Evolutionary conservation across 2,888 invertebrate species (phyloP).

Genomic region (Sphaeridia pumilis): DNA sequence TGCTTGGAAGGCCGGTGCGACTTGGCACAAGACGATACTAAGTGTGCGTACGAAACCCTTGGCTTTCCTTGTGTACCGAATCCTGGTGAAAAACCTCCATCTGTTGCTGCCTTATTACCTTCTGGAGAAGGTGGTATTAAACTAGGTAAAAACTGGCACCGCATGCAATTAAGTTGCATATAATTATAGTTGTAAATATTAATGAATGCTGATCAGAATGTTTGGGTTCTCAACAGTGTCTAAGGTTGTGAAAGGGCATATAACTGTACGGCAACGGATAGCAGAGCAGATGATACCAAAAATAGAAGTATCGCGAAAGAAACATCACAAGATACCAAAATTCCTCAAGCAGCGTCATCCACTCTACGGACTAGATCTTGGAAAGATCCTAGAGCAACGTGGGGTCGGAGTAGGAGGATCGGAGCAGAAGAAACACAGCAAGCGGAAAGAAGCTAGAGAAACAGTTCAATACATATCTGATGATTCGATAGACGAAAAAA

Average conservation of each 20-base stretch:
- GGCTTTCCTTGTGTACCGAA: neutral
- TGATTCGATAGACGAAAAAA: too few species aligned
- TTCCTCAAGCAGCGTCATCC: conserved; percentile 16
- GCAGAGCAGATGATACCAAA: conserved; percentile 3
- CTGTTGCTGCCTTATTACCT: conserved; percentile 5
- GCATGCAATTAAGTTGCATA: neutral
- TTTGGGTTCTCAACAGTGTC: conserved; percentile 6
- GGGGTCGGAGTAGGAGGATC: too few species aligned
- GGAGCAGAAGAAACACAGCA: too few species aligned
- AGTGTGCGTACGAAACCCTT: conserved; percentile 6
- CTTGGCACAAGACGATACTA: neutral
- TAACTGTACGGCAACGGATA: conserved; percentile 6
- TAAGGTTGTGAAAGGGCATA: conserved; percentile 9
- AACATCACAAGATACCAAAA: conserved; percentile 9
- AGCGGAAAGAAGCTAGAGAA: too few species aligned
- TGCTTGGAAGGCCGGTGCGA: neutral
- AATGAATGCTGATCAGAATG: too few species aligned
- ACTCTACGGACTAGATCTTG: conserved; percentile 13
- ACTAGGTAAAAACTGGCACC: conserved; percentile 5
- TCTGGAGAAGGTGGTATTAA: conserved; percentile 4
- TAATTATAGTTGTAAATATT: too few species aligned
- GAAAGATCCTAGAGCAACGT: neutral
- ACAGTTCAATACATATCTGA: too few species aligned
- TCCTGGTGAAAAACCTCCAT: neutral
- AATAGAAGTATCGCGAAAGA: neutral